phyloP scores from a whole-genome alignment of 2,888 invertebrate species.

The Xanthostigma xanthostigma region DNA sequence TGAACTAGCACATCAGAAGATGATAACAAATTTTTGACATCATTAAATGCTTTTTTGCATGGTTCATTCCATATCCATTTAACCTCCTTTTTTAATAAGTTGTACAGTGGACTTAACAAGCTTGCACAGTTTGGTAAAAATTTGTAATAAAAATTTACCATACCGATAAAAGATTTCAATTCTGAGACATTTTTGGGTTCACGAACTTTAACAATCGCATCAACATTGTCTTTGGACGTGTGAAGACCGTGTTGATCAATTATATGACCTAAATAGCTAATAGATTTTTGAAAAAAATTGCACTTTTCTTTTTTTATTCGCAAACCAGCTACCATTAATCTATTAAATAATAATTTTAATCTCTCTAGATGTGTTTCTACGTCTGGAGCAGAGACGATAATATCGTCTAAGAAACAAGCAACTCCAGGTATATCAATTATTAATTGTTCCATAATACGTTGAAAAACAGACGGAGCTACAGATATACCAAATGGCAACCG shows the following conservation, averaged over 20 bases:
- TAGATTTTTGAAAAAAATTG: slow-evolving; percentile 10
- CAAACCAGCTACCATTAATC: slow-evolving; percentile 10
- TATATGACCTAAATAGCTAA: slow-evolving; percentile 12
- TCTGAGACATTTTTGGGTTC: not conserved
- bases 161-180: not conserved
- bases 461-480: slow-evolving; percentile 18
- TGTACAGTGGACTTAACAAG: not conserved
- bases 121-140: not conserved
- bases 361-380: slow-evolving; percentile 7
- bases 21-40: not conserved
- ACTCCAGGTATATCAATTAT: slow-evolving; percentile 13
- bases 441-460: slow-evolving; percentile 18
- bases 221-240: slow-evolving; percentile 10
- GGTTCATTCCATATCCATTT: not conserved
- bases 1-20: not conserved
- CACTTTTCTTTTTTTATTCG: slow-evolving; percentile 15
- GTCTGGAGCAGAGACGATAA: slow-evolving; percentile 13
- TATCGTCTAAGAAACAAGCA: slow-evolving; percentile 13
- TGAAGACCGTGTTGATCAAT: slow-evolving; percentile 15
- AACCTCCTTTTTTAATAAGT: not conserved
- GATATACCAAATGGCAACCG: slow-evolving; percentile 19
- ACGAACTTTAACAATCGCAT: slow-evolving; percentile 9
- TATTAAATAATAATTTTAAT: slow-evolving; percentile 8
- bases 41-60: not conserved
- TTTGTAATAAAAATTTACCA: not conserved